phyloP scores from a whole-genome alignment of 2,113 vertebrate genomes.

The Ranitomeya variabilis region DNA sequence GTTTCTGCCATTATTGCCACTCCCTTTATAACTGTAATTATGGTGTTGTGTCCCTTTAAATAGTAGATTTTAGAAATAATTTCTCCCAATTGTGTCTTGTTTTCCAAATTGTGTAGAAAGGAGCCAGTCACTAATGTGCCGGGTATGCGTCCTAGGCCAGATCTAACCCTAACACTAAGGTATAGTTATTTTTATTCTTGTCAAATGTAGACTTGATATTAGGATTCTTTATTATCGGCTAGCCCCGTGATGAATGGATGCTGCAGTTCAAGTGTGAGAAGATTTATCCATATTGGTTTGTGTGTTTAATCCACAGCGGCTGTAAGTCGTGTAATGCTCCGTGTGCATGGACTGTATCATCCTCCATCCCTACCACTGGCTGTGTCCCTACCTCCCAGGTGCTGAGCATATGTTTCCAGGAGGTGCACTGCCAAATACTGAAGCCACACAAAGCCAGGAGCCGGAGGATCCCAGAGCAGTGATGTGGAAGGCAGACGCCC shows the following conservation, averaged over 20 bases:
- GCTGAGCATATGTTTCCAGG: constrained; percentile 17
- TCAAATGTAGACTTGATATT: background rate
- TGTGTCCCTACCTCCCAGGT: background rate
- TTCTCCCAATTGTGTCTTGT: background rate
- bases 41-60: too few relatives aligned
- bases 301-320: background rate
- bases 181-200: background rate
- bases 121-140: background rate
- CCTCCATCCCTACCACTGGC: background rate
- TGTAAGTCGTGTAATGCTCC: background rate
- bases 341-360: background rate
- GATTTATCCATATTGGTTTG: background rate
- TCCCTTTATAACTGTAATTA: too few relatives aligned
- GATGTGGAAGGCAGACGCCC: background rate
- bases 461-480: background rate
- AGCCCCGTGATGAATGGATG: background rate
- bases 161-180: background rate
- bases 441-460: constrained; percentile 5
- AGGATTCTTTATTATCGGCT: background rate
- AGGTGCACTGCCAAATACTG: background rate
- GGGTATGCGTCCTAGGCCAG: background rate
- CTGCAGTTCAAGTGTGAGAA: background rate
- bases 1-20: too few relatives aligned
- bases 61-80: background rate
- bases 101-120: background rate